Evolutionary conservation across 2,888 invertebrate genomes (phyloP), one percentile per base, ranked within the genome.

Genomic region (Eurytoma californica): DNA sequence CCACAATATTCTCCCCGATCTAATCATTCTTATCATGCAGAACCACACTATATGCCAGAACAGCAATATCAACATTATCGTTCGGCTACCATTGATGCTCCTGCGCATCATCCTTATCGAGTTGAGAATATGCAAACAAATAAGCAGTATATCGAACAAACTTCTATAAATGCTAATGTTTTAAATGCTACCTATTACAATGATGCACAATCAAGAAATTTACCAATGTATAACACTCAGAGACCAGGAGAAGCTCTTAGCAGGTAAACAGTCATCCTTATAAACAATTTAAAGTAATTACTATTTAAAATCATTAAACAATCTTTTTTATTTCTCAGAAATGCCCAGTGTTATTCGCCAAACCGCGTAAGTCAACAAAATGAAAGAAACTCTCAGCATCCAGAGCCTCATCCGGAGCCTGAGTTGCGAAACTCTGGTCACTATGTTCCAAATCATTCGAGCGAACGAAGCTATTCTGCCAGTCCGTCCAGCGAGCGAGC

Each of bases 41-140:
- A 90, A 76, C 85, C 87, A 18, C 87, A 87, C 18, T 83, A 87
- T 49, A 85, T 86, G 18, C 82, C 86, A 24, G 89, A 89, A 20
- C 87, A 86, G 58, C 89, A 88, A 77, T 88, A 88, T 82, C 88
- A 86, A 67, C 83, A 83, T 53, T 86, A 86, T 76, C 83, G 87
- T n/a, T 76, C 83, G 5, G 79, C 85, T 9, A 83, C 86, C 49
- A 83, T 84, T 65, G 88, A 89, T 47, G 81, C 81, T 30, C 82
- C 82, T 30, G 81, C 73, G 2, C 83, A 83, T 39, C 57, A 82
- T 0, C 87, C 86, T 24, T 87, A 85, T 82, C 84, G 87, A 16
- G 85, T 84, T 18, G 86, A 88, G 5, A 87, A 84, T 81, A 63
- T 85, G 0, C 86, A 86, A 73, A 77, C 77, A 60, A 88, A 86